A percentile compares a stretch with the other conserved stretches of the same genome.
Evolutionary conservation across 1,140 invertebrate genomes (phyloP).

Genomic region (Oryzaephilus surinamensis): DNA sequence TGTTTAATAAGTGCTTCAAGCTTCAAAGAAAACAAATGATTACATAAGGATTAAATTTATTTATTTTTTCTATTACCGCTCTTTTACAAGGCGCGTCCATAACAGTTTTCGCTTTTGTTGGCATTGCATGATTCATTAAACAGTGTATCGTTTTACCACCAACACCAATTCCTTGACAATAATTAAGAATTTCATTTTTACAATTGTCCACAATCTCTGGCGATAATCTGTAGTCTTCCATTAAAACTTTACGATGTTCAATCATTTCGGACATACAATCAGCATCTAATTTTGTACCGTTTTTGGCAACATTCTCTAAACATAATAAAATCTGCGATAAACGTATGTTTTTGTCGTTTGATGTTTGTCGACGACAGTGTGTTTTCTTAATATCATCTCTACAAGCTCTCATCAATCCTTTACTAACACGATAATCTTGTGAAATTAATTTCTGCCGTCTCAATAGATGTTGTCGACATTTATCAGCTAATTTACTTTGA

Average conservation of each 20-base stretch:
- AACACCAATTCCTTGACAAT: slow-evolving; percentile 56
- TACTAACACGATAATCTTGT: slow-evolving; percentile 84
- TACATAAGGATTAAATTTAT: neutral
- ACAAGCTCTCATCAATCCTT: slow-evolving; percentile 78
- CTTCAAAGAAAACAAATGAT: slow-evolving; percentile 33
- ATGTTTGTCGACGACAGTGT: slow-evolving; percentile 61
- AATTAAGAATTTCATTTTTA: slow-evolving; percentile 69
- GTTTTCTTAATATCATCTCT: slow-evolving; percentile 80
- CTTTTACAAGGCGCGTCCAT: slow-evolving; percentile 58
- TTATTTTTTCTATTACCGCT: slow-evolving; percentile 41
- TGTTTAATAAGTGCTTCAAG: slow-evolving; percentile 69
- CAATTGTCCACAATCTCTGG: slow-evolving; percentile 87
- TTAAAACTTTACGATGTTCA: slow-evolving; percentile 78
- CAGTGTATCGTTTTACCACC: slow-evolving; percentile 91
- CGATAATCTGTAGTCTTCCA: slow-evolving; percentile 86
- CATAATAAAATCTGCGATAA: slow-evolving; percentile 88
- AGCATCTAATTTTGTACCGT: slow-evolving; percentile 56
- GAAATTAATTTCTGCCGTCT: slow-evolving; percentile 79
- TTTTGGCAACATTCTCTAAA: slow-evolving; percentile 75
- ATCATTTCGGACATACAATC: slow-evolving; percentile 82
- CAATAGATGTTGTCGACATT: slow-evolving; percentile 77
- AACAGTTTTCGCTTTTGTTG: slow-evolving; percentile 44
- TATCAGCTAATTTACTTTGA: slow-evolving; percentile 54
- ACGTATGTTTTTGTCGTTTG: slow-evolving; percentile 71
- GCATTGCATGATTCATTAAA: slow-evolving; percentile 80